phyloP scores from a whole-genome alignment of 2,888 invertebrate genomes.

The Melanotus villosus region DNA sequence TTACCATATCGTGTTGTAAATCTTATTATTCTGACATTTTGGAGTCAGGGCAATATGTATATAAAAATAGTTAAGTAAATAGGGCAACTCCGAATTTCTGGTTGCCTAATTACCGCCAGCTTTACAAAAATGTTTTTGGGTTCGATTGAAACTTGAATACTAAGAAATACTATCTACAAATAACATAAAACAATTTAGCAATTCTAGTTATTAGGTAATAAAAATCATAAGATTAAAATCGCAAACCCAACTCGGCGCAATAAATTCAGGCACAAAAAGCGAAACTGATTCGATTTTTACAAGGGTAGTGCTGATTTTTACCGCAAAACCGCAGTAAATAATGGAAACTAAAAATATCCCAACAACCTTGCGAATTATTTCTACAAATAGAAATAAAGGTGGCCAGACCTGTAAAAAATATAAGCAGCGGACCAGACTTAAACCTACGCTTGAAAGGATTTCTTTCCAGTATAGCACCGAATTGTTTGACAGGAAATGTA shows the following conservation, averaged over 20 bases:
- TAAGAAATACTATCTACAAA: no score
- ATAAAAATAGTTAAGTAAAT: no score
- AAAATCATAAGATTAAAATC: conserved; percentile 8
- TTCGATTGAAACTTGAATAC: no score
- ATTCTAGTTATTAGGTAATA: conserved; percentile 4
- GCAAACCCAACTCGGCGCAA: conserved; percentile 3
- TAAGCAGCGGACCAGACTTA: conserved; percentile 34
- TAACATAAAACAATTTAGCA: no score
- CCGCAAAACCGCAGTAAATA: conserved; percentile 54
- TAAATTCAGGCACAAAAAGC: conserved; percentile 11
- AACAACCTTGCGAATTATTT: conserved; percentile 57
- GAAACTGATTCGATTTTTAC: conserved; percentile 33
- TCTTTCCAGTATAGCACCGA: conserved; percentile 52
- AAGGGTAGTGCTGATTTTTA: conserved; percentile 43
- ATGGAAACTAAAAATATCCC: conserved; percentile 55
- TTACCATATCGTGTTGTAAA: no score
- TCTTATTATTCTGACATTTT: no score
- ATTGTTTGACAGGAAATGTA: conserved; percentile 54
- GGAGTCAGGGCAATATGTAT: no score
- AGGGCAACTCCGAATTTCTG: no score
- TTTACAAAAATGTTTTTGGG: no score
- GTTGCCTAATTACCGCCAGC: no score
- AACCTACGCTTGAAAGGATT: conserved; percentile 3
- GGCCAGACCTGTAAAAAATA: conserved; percentile 39
- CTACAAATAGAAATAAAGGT: conserved; percentile 53